phyloP scores from a whole-genome alignment of 2,888 invertebrate genomes.

The Aproaerema taeniolella region DNA sequence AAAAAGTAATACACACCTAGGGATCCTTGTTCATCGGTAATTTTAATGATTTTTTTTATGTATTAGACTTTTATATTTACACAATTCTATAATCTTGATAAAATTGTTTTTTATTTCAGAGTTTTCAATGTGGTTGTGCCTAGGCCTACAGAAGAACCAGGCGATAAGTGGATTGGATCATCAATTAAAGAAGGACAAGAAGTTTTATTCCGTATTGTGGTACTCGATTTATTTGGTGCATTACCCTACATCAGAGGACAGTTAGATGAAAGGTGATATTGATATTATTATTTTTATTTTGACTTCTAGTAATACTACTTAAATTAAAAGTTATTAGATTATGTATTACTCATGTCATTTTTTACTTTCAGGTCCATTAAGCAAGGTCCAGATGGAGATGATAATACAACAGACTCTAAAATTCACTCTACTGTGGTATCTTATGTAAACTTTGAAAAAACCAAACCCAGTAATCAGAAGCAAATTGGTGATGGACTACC shows the following conservation, averaged over 20 bases:
- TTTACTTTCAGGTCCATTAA: conserved; percentile 38
- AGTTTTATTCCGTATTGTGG: conserved; percentile 77
- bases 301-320: neutral
- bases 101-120: conserved; percentile 32
- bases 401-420: conserved; percentile 35
- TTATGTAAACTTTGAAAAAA: conserved; percentile 65
- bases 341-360: neutral
- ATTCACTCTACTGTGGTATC: conserved; percentile 42
- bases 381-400: conserved; percentile 44
- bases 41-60: neutral
- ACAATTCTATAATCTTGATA: neutral
- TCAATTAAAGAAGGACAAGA: conserved; percentile 77
- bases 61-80: neutral
- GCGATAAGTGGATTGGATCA: conserved; percentile 77
- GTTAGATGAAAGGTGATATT: conserved; percentile 65
- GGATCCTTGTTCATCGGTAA: conserved; percentile 81
- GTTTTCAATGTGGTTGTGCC: conserved; percentile 84
- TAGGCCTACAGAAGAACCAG: conserved; percentile 67
- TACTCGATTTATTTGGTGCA: conserved; percentile 75
- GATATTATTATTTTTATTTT: neutral
- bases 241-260: conserved; percentile 81
- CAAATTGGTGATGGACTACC: conserved; percentile 40
- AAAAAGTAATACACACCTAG: conserved; percentile 80
- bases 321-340: neutral
- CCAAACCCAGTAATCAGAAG: conserved; percentile 47